These are phyloP conservation scores for Smittia sp. DNA, from an alignment of 2,888 invertebrate genomes.

Conservation along the genomic window DNA sequence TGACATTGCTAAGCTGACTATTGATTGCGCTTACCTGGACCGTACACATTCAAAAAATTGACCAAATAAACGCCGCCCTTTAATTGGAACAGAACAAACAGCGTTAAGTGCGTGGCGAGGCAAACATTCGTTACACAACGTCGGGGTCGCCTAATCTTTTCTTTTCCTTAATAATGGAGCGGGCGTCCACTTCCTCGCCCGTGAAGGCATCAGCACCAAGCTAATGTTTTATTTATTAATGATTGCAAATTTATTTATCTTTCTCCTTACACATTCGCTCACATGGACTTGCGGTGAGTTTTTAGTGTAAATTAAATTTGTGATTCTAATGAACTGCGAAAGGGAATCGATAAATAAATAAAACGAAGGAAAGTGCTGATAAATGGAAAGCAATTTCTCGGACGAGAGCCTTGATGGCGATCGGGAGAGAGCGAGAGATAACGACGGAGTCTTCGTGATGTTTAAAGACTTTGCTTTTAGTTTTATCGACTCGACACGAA, in stretches of 20 bases:
- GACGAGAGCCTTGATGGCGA: neutral
- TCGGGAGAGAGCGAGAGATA: neutral
- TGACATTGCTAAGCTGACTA: neutral
- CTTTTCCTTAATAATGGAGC: neutral
- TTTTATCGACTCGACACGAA: too few species aligned
- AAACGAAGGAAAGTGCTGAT: neutral
- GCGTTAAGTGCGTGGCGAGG: neutral
- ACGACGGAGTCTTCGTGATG: neutral
- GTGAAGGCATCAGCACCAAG: neutral
- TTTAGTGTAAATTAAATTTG: constrained; percentile 41
- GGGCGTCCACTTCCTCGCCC: neutral
- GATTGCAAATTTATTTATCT: constrained; percentile 29
- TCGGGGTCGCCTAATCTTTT: neutral
- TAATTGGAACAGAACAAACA: constrained; percentile 23
- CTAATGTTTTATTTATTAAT: constrained; percentile 27
- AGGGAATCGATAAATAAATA: neutral
- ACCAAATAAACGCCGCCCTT: constrained; percentile 86
- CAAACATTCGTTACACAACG: constrained; percentile 15
- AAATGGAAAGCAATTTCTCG: neutral
- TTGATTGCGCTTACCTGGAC: constrained; percentile 58
- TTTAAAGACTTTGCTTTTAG: too few species aligned
- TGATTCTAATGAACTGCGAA: constrained; percentile 23
- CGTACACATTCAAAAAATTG: constrained; percentile 81
- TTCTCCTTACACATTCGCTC: neutral
- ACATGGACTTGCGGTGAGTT: neutral